phyloP scores from a whole-genome alignment of 2,113 vertebrate species.

The Corythoichthys intestinalis region DNA sequence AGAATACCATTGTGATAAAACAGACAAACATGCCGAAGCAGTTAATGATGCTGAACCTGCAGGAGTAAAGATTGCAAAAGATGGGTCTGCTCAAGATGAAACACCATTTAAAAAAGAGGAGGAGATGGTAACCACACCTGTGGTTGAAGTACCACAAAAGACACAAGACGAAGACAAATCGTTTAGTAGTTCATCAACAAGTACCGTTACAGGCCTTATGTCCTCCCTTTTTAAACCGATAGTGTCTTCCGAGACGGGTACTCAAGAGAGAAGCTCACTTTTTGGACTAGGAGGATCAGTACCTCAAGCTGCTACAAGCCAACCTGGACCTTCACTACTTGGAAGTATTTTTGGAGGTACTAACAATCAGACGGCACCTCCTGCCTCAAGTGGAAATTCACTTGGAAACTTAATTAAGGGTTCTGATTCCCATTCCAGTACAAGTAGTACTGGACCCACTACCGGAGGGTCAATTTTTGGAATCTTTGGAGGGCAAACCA shows the following conservation, averaged over 20 bases:
- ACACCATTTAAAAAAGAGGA: conserved; percentile 32
- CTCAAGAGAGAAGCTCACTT: conserved; percentile 75
- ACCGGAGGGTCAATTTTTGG: conserved; percentile 56
- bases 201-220: conserved; percentile 84
- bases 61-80: conserved; percentile 9
- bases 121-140: conserved; percentile 15
- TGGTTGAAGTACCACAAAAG: conserved; percentile 50
- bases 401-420: conserved; percentile 58
- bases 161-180: conserved; percentile 71
- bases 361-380: conserved; percentile 35
- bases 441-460: conserved; percentile 25
- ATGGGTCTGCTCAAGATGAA: conserved; percentile 26
- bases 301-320: conserved; percentile 54
- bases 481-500: conserved; percentile 57
- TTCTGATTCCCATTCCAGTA: conserved; percentile 33
- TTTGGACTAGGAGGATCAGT: conserved; percentile 66
- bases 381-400: conserved; percentile 37
- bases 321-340: conserved; percentile 72
- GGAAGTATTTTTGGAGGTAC: conserved; percentile 81
- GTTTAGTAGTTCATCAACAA: conserved; percentile 73
- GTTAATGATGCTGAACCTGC: conserved; percentile 19
- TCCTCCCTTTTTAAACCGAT: conserved; percentile 69
- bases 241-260: conserved; percentile 33
- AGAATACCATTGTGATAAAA: conserved; percentile 23
- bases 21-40: conserved; percentile 13